Conservation (phyloP, 2,888 invertebrate genomes). For the Dasypogon diadema region DNA sequence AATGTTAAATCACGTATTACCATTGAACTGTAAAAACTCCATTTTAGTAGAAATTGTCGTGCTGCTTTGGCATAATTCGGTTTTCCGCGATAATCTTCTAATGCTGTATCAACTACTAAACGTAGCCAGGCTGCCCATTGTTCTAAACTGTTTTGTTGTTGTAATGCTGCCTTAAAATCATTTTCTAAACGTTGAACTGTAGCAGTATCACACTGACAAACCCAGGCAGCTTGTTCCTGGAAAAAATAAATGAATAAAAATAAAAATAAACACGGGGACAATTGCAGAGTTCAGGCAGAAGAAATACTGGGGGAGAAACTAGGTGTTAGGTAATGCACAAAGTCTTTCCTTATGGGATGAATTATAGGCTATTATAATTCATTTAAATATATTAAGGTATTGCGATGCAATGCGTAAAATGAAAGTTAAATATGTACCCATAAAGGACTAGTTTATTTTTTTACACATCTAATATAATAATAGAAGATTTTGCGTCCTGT, state of each 20-base stretch:
- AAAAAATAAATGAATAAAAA: conserved; percentile 22
- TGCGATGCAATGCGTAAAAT: too few species aligned
- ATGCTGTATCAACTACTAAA: conserved; percentile 88
- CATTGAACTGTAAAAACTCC: conserved; percentile 99
- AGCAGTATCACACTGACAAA: conserved; percentile 92
- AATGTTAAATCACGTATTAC: conserved; percentile 97
- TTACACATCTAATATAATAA: too few species aligned
- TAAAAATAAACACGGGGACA: too few species aligned
- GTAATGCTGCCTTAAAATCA: conserved; percentile 92
- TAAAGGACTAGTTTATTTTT: too few species aligned
- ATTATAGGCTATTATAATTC: too few species aligned
- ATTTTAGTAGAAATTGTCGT: conserved; percentile 94
- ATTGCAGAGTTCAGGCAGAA: too few species aligned
- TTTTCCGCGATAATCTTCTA: conserved; percentile 89
- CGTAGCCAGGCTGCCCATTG: conserved; percentile 99
- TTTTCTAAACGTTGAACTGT: conserved; percentile 86
- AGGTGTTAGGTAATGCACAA: too few species aligned
- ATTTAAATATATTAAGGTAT: too few species aligned
- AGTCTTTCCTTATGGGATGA: too few species aligned
- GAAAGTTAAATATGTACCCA: too few species aligned
- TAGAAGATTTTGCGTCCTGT: too few species aligned
- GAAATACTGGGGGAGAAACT: too few species aligned
- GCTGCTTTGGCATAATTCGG: conserved; percentile 87
- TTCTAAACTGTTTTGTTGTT: conserved; percentile 93
- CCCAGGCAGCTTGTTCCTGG: conserved; percentile 92